phyloP scores from a whole-genome alignment of 2,888 invertebrate species.

The Ceriagrion tenellum region DNA sequence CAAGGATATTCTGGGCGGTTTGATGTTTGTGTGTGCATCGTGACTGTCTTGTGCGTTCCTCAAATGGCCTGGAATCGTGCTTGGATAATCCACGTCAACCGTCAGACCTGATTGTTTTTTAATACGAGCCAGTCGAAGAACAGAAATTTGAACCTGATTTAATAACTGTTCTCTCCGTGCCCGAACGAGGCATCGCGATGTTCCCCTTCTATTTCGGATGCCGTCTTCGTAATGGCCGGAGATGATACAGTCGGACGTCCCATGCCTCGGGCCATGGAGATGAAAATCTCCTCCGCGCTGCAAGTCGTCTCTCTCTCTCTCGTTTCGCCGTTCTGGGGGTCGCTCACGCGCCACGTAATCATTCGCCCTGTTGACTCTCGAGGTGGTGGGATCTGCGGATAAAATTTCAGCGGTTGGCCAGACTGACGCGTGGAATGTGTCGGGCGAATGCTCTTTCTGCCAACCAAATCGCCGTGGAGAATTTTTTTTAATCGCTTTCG shows the following conservation, averaged over 20 bases:
- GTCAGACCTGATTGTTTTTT: neutral
- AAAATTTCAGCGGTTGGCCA: conserved; percentile 17
- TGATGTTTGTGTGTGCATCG: neutral
- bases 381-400: neutral
- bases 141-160: neutral
- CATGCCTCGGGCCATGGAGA: neutral
- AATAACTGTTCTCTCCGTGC: neutral
- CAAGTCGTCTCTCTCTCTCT: neutral
- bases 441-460: neutral
- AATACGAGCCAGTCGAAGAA: neutral
- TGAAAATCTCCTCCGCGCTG: neutral
- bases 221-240: neutral
- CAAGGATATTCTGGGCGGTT: neutral
- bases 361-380: neutral
- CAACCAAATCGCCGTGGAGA: neutral
- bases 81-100: neutral
- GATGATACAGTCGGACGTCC: neutral
- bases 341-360: conserved; percentile 1
- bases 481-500: neutral
- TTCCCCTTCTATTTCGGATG: neutral
- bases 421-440: conserved; percentile 35
- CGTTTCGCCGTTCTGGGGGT: neutral
- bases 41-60: neutral
- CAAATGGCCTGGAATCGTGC: neutral
- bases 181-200: neutral